Evolutionary conservation across 2,888 invertebrate species (phyloP), one percentile per base, ranked within the genome.

Genomic region (Toxonevra muliebris): DNA sequence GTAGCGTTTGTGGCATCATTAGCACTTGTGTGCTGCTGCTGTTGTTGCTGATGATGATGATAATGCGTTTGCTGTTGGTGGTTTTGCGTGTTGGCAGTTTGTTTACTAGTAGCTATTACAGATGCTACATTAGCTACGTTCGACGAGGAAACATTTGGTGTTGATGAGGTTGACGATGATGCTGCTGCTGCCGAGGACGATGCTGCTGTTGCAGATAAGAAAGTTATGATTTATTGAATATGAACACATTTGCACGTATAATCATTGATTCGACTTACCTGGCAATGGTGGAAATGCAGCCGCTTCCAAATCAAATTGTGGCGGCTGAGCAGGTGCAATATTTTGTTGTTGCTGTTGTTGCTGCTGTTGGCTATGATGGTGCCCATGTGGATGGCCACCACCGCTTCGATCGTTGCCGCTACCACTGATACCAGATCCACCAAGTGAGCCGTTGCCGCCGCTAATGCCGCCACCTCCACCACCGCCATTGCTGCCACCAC

Each of bases 241-340:
- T 5, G 9, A 30, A 20, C 13, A 55, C 1, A 15, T 1, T 20
- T n/a, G 11, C 5, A 43, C 11, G n/a, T 1, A 13, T 45, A 20
- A 20, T n/a, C 2, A 9, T 10, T 20, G 8, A 5, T 7, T 13
- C 1, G 50, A 71, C 74, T 73, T 85, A 80, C 92, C 92, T 70
- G 93, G 93, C 80, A 93, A 87, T 69, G 93, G 93, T 72, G 93
- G 93, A 84, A 93, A 93, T 65, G 93, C 92, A 63, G 91, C 89
- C 68, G 92, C 91, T 84, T 92, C 92, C 76, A 93, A 87, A 84
- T 93, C 93, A 85, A 93, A 93, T 80, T 92, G 90, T 52, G 89
- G 88, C 69, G 89, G 84, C 87, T 82, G 86, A 70, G 86, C 86
- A 61, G 86, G 79, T 64, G 76, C 78, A 66, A 77, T 71, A 61